Percentiles rank a stretch among this genome's conserved stretches.
phyloP scores from a whole-genome alignment of 1,140 invertebrate genomes.

The Scaptomyza montana region DNA sequence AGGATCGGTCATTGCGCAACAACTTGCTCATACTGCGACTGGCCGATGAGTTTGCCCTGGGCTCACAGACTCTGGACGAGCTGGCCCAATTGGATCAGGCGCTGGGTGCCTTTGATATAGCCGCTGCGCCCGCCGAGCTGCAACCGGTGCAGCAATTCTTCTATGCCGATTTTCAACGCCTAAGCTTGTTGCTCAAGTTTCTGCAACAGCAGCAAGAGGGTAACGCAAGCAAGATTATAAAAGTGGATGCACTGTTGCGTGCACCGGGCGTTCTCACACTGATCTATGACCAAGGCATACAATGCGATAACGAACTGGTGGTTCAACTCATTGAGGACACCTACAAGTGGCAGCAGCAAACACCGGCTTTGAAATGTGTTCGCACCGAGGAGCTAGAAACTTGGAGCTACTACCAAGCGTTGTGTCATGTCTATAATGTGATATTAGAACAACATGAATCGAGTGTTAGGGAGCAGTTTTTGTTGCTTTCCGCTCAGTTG shows the following conservation, averaged over 20 bases:
- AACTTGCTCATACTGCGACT: constrained; percentile 68
- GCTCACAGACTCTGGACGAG: constrained; percentile 59
- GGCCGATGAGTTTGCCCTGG: constrained; percentile 65
- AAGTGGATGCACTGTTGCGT: constrained; percentile 60
- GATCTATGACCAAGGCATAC: constrained; percentile 63
- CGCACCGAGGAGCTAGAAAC: constrained; percentile 61
- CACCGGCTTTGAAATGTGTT: constrained; percentile 46
- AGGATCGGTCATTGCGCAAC: constrained; percentile 59
- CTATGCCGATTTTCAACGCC: constrained; percentile 71
- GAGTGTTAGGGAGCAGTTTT: constrained; percentile 41
- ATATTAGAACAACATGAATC: constrained; percentile 58
- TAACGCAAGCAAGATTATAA: constrained; percentile 45
- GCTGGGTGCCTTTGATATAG: constrained; percentile 47
- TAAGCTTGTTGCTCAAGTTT: constrained; percentile 60
- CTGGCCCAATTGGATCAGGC: constrained; percentile 53
- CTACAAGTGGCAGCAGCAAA: constrained; percentile 67
- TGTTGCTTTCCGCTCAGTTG: constrained; percentile 60
- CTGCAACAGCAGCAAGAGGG: constrained; percentile 43
- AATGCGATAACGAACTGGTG: constrained; percentile 52
- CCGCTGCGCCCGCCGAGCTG: constrained; percentile 47
- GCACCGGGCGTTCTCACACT: constrained; percentile 54
- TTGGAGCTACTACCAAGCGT: constrained; percentile 59
- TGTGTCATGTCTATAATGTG: constrained; percentile 61
- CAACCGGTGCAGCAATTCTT: constrained; percentile 69
- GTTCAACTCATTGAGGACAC: constrained; percentile 50